phyloP scores from a whole-genome alignment of 1,140 invertebrate genomes.

The Scaptomyza montana region DNA sequence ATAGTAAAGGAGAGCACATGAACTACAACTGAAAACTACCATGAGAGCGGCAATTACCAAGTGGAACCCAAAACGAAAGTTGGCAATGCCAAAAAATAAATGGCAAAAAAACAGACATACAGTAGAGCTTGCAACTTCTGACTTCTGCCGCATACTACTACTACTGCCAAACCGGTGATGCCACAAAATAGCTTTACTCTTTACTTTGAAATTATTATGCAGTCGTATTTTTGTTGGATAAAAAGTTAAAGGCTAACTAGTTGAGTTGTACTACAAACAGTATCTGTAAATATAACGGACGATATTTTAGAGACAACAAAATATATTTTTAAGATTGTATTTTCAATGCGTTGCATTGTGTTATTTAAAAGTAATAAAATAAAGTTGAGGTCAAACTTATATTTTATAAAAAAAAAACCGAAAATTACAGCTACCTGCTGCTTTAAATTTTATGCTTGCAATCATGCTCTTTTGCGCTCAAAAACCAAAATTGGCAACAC shows the following conservation, averaged over 20 bases:
- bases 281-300: too few species aligned
- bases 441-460: neutral
- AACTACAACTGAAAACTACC: conserved; percentile 43
- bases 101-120: conserved; percentile 1
- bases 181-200: neutral
- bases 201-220: too few species aligned
- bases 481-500: neutral
- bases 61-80: conserved; percentile 56
- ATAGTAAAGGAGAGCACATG: conserved; percentile 13
- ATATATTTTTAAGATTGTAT: too few species aligned
- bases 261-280: too few species aligned
- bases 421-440: too few species aligned
- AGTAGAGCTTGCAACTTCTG: conserved; percentile 14
- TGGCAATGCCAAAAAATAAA: conserved; percentile 29
- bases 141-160: neutral
- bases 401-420: too few species aligned
- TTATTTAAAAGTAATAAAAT: too few species aligned
- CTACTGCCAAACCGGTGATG: neutral
- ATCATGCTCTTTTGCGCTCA: neutral
- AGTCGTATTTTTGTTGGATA: too few species aligned
- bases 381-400: too few species aligned
- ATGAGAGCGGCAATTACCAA: conserved; percentile 56
- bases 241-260: too few species aligned
- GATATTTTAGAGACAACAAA: too few species aligned
- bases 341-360: too few species aligned